These are phyloP conservation scores for Griposia aprilina DNA, from an alignment of 2,888 invertebrate genomes.

Conservation along the genomic window DNA sequence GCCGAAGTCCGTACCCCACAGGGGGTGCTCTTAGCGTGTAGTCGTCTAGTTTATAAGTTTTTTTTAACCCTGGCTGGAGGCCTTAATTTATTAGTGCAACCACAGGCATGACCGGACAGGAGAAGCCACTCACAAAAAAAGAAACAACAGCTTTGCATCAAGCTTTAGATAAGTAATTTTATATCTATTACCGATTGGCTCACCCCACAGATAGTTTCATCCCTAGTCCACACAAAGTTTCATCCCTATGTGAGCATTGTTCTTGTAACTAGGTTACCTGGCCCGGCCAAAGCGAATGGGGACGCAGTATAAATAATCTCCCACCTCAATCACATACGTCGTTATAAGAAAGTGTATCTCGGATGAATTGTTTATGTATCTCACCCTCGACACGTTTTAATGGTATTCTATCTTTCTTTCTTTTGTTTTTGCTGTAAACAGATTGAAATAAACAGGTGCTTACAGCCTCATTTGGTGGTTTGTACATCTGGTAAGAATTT, in stretches of 20 bases:
- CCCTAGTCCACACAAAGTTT: conserved; percentile 14
- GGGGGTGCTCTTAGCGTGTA: too few relatives aligned
- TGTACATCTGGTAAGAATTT: not conserved
- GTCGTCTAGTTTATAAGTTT: too few relatives aligned
- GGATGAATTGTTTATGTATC: conserved; percentile 49
- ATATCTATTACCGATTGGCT: conserved; percentile 9
- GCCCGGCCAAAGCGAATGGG: conserved; percentile 36
- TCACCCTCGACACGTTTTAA: conserved; percentile 38
- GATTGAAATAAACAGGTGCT: conserved; percentile 5
- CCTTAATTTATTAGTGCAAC: too few relatives aligned
- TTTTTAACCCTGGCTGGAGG: too few relatives aligned
- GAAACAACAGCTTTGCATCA: not conserved
- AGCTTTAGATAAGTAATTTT: not conserved
- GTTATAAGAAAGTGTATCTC: conserved; percentile 44
- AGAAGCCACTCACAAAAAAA: not conserved
- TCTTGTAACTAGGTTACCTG: conserved; percentile 60
- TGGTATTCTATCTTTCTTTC: conserved; percentile 14
- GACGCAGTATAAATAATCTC: conserved; percentile 52
- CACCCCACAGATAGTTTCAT: not conserved
- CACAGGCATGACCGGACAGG: too few relatives aligned
- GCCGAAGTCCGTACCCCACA: too few relatives aligned
- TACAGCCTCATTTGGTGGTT: not conserved
- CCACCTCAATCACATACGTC: conserved; percentile 42
- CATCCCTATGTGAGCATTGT: conserved; percentile 37
- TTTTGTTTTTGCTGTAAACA: conserved; percentile 21